Conservation (phyloP, 2,113 vertebrate species). For the Ageneiosus marmoratus region DNA sequence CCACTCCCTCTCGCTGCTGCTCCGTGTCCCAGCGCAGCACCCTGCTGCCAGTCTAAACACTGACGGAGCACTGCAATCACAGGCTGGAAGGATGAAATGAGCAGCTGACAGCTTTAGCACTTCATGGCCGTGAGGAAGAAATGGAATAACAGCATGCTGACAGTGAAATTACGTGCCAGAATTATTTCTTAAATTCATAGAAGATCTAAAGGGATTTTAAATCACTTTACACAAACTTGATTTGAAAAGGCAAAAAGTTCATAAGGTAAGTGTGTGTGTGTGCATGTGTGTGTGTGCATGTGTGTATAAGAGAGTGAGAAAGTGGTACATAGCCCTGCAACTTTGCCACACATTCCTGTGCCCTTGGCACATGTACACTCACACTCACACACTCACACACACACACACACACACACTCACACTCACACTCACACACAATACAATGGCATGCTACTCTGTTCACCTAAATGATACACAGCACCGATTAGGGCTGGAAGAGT, state of each 20-base stretch:
- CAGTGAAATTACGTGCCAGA: not conserved
- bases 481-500: slow-evolving; percentile 3
- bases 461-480: not conserved
- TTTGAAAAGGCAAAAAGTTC: slow-evolving; percentile 47
- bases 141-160: not conserved
- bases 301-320: not conserved
- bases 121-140: not conserved
- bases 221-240: slow-evolving; percentile 32
- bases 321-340: slow-evolving; percentile 39
- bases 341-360: slow-evolving; percentile 68
- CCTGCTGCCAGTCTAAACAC: slow-evolving; percentile 31
- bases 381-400: slow-evolving; percentile 6
- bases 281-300: not conserved
- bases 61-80: not conserved
- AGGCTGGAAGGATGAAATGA: not conserved
- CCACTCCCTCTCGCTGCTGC: slow-evolving; percentile 14
- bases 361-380: slow-evolving; percentile 16
- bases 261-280: slow-evolving; percentile 7
- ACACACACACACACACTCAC: not conserved
- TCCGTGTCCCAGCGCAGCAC: not conserved
- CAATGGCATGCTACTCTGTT: not conserved
- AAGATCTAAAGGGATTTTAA: slow-evolving; percentile 29
- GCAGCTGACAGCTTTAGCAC: slow-evolving; percentile 32
- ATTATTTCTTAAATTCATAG: not conserved
- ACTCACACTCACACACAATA: not conserved